These are phyloP conservation scores for Eolophus roseicapilla DNA, from an alignment of 2,113 vertebrate genomes.

Conservation along the genomic window DNA sequence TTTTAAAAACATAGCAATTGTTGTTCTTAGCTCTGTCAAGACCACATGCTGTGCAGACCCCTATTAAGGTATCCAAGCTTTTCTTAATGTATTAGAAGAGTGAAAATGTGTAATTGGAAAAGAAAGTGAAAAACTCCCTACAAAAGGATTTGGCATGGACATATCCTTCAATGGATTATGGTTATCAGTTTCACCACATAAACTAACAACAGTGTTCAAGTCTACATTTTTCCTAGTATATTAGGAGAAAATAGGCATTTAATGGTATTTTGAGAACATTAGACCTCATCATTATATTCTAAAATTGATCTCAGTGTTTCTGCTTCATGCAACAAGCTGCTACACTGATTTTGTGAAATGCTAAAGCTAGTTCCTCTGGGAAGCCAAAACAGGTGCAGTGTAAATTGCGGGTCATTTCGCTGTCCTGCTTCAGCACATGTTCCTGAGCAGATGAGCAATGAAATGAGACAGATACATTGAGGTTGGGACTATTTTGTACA, in stretches of 20 bases:
- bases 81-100: slow-evolving; percentile 74
- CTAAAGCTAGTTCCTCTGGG: not conserved
- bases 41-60: slow-evolving; percentile 70
- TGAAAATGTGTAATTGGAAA: slow-evolving; percentile 86
- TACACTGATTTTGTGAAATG: not conserved
- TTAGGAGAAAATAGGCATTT: not conserved
- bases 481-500: not conserved
- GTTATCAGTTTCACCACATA: not conserved
- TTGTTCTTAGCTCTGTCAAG: slow-evolving; percentile 69
- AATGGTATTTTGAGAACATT: not conserved
- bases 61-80: slow-evolving; percentile 81
- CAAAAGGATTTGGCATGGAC: slow-evolving; percentile 42
- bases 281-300: not conserved
- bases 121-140: slow-evolving; percentile 74
- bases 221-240: not conserved
- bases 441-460: not conserved
- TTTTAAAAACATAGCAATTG: slow-evolving; percentile 76
- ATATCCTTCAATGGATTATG: slow-evolving; percentile 9
- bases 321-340: not conserved
- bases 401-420: not conserved
- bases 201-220: not conserved
- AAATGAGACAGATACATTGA: not conserved
- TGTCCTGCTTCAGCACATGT: not conserved
- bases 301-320: not conserved
- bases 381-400: not conserved